phyloP scores from a whole-genome alignment of 1,140 invertebrate genomes.

The Drosophila prosaltans region DNA sequence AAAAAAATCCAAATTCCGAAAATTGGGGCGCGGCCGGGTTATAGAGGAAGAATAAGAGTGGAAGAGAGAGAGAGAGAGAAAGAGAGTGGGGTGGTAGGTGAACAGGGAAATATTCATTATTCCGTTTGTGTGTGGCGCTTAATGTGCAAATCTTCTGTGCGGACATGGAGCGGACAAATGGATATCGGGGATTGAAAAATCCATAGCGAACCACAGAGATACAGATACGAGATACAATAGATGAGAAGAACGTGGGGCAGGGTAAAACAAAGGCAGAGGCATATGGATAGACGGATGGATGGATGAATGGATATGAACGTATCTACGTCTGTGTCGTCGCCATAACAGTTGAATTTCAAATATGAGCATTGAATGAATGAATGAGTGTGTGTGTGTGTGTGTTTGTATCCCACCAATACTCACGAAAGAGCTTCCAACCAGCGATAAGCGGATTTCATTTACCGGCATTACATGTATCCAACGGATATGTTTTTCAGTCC shows the following conservation, averaged over 20 bases:
- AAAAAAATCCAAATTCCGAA: conserved; percentile 56
- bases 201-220: conserved; percentile 79
- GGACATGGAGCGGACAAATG: conserved; percentile 75
- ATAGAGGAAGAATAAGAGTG: conserved; percentile 14
- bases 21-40: conserved; percentile 5
- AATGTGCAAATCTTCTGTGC: conserved; percentile 80
- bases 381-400: conserved; percentile 48
- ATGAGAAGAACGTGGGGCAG: conserved; percentile 44
- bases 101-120: conserved; percentile 75
- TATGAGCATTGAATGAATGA: conserved; percentile 69
- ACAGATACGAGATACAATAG: conserved; percentile 37
- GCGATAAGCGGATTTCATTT: conserved; percentile 80
- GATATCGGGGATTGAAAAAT: conserved; percentile 82
- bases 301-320: conserved; percentile 31
- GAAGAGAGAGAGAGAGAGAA: conserved; percentile 35
- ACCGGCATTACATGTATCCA: conserved; percentile 80
- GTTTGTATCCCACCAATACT: conserved; percentile 13
- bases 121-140: conserved; percentile 76
- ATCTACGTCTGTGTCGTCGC: conserved; percentile 62
- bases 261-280: conserved; percentile 39
- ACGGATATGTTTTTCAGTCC: conserved; percentile 78
- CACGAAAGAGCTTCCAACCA: conserved; percentile 25
- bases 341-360: conserved; percentile 76
- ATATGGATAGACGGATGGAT: conserved; percentile 32
- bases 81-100: conserved; percentile 8